Conservation (phyloP, 2,888 invertebrate species). For the Pachymerium ferrugineum region DNA sequence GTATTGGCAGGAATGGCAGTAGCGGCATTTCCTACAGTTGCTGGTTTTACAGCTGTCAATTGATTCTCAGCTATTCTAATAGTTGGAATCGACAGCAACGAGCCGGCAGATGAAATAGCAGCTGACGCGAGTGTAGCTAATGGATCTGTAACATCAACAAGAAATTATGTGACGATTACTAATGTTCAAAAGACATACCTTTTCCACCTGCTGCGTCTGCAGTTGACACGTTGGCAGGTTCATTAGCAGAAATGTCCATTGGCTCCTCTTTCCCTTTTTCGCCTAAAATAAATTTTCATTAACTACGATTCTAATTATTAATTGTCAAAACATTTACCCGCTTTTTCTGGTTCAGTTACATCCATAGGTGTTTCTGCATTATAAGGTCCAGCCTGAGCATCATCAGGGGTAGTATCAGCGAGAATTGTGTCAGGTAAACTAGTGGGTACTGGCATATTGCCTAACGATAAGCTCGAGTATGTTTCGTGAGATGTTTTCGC, state of each 20-base stretch:
- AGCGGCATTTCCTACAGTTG: neutral
- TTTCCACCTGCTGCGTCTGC: neutral
- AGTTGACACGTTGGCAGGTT: neutral
- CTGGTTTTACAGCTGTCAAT: neutral
- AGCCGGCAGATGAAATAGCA: slow-evolving; percentile 54
- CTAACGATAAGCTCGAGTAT: neutral
- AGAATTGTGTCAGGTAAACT: slow-evolving; percentile 30
- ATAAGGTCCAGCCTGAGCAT: too few relatives aligned
- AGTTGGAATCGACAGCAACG: slow-evolving; percentile 26
- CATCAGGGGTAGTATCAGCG: slow-evolving; percentile 38
- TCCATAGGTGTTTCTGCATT: slow-evolving; percentile 23
- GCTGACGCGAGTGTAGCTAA: slow-evolving; percentile 67
- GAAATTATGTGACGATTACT: neutral
- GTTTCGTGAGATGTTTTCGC: slow-evolving; percentile 36
- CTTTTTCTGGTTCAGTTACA: too few relatives aligned
- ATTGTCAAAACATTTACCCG: too few relatives aligned
- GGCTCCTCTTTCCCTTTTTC: too few relatives aligned
- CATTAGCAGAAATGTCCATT: neutral
- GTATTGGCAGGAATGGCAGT: too few relatives aligned
- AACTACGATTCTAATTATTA: too few relatives aligned
- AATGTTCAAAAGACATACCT: neutral
- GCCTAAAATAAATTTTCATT: too few relatives aligned
- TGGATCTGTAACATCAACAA: too few relatives aligned
- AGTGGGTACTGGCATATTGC: neutral
- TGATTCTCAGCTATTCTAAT: neutral